Evolutionary conservation across 64 coral and sea anemone genomes (phyloP), one percentile per base, ranked within the genome.

Genomic region (Montipora capricornis): DNA sequence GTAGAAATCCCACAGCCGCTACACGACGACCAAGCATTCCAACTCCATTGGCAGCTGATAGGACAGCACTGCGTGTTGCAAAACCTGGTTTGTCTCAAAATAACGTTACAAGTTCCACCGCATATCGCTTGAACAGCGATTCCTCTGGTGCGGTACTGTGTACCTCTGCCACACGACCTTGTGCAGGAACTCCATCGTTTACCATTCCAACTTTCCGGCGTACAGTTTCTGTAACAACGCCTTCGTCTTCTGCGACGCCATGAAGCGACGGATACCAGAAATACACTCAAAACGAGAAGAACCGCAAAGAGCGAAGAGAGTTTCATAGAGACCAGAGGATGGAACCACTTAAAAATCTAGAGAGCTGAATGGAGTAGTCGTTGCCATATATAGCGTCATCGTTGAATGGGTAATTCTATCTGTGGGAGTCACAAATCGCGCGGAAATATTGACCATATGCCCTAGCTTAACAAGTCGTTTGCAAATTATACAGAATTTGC

Each of bases 1-100:
- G 64, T 76, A 3, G 77, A 75, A 3, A 47, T 17, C 19, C 89
- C 93, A 46, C 95, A 97, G 1, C 78, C 92, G 0, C 15, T 5
- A 66, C 95, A 97, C 5, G 83, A 8, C 8, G 81, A 71, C 95
- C 95, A 94, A 9, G 13, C 9, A 2, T 49, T 37, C 95, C 95
- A 97, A 0, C 22, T 22, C 17, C 49, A 97, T 1, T 48, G 8
- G n/a, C 95, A 97, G 59, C 94, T 50, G 11, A 94, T 47, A 22
- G 53, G 82, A 44, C 95, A 96, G 37, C 86, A 66, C 1, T 75
- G 19, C 29, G 59, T 83, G 17, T 79, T 82, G 84, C 94, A 95
- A 3, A 16, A 49, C 51, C 88, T 44, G 6, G 49, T 77, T 14
- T 84, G 46, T 48, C 14, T 49, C 0, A 49, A 49, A 78, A 45